Percentiles rank a stretch among this genome's conserved stretches.
phyloP scores from a whole-genome alignment of 2,888 invertebrate species.

The Gari tellinella region DNA sequence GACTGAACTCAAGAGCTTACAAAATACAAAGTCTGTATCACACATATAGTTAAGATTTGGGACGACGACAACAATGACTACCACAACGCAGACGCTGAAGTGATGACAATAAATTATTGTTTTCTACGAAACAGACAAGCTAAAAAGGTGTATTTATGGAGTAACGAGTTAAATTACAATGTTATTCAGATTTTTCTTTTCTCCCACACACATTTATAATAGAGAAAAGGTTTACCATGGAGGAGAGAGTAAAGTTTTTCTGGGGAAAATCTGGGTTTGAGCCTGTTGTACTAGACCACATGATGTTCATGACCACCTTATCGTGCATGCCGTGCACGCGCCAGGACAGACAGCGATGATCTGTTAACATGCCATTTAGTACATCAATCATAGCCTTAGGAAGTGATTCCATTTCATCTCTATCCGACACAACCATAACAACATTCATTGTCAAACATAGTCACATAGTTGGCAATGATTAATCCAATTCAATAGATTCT shows the following conservation, averaged over 20 bases:
- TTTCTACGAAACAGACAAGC: too few relatives aligned
- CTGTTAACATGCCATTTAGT: constrained; percentile 52
- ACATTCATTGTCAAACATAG: constrained; percentile 16
- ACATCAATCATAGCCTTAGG: constrained; percentile 59
- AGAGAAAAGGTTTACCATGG: constrained; percentile 19
- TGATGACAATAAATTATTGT: too few relatives aligned
- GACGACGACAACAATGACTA: too few relatives aligned
- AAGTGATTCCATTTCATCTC: constrained; percentile 50
- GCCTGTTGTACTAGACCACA: constrained; percentile 53
- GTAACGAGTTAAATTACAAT: too few relatives aligned
- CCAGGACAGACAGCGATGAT: constrained; percentile 51
- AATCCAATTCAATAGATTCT: too few relatives aligned
- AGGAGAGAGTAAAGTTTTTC: constrained; percentile 41
- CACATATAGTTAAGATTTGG: too few relatives aligned
- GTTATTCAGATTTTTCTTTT: not conserved
- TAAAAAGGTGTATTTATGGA: too few relatives aligned
- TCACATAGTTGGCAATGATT: too few relatives aligned
- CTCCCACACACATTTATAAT: not conserved
- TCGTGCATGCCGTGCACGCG: constrained; percentile 62
- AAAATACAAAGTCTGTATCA: too few relatives aligned
- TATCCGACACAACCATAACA: constrained; percentile 10
- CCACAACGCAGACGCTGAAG: too few relatives aligned
- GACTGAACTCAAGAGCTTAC: too few relatives aligned
- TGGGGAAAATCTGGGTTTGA: constrained; percentile 44
- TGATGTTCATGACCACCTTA: constrained; percentile 67